Conservation (phyloP, 1,140 invertebrate genomes). For the Orchestia grillus region DNA sequence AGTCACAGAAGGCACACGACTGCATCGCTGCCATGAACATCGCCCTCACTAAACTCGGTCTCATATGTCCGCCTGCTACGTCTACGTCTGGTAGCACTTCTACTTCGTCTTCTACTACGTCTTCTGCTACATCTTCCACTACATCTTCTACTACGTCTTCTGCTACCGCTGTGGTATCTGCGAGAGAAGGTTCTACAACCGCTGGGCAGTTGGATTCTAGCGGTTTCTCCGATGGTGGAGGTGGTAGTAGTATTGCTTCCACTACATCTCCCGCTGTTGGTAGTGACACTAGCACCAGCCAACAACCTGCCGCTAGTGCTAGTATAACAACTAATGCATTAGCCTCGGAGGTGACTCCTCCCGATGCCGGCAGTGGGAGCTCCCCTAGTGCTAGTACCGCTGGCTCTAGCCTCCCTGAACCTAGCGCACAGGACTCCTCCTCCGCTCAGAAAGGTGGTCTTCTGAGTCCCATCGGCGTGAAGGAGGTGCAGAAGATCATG, state of each 20-base stretch:
- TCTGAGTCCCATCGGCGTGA: background rate
- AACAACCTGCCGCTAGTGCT: no score
- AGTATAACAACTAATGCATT: no score
- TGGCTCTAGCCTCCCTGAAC: no score
- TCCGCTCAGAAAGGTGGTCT: background rate
- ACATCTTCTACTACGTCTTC: background rate
- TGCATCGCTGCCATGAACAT: constrained; percentile 18
- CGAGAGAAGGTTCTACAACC: background rate
- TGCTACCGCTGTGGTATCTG: background rate
- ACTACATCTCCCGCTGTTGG: background rate
- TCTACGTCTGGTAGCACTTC: no score
- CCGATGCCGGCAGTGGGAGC: background rate
- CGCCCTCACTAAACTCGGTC: background rate
- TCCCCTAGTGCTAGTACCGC: background rate
- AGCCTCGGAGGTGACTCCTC: no score
- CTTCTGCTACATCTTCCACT: background rate
- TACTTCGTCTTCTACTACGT: no score
- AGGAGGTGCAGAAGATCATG: constrained; percentile 17
- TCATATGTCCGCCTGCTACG: background rate
- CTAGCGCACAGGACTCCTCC: no score
- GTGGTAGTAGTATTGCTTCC: background rate
- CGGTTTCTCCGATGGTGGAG: no score
- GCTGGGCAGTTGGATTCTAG: no score
- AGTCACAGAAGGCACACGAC: constrained; percentile 39
- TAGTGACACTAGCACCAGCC: background rate